A percentile compares a stretch with the other conserved stretches of the same genome.
These are phyloP conservation scores for Acanthosepion esculentum DNA, from an alignment of 2,888 invertebrate genomes.

Conservation along the genomic window DNA sequence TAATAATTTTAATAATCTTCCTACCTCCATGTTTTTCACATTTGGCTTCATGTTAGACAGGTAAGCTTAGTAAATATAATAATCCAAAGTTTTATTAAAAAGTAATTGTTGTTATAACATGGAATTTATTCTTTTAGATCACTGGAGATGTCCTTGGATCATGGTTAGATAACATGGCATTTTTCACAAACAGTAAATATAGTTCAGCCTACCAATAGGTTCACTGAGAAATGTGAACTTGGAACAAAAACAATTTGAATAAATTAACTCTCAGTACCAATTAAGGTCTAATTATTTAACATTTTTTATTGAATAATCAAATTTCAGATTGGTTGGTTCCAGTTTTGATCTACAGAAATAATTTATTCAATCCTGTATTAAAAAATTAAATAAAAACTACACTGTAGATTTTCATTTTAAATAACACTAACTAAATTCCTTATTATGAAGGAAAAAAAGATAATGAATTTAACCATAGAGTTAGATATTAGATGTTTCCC, in stretches of 20 bases:
- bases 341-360: not conserved
- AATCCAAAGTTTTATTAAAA: not conserved
- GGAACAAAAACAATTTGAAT: not conserved
- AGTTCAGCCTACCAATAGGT: not conserved
- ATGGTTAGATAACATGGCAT: not conserved
- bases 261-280: not conserved
- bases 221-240: not conserved
- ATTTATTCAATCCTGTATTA: not conserved
- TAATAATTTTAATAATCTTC: no score
- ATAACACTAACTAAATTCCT: not conserved
- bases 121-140: not conserved
- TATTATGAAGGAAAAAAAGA: not conserved
- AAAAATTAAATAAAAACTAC: not conserved
- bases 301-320: not conserved
- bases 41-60: no score
- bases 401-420: not conserved
- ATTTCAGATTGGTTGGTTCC: not conserved
- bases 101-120: not conserved
- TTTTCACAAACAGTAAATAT: not conserved
- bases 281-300: not conserved
- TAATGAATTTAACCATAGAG: not conserved
- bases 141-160: not conserved
- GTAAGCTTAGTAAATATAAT: not conserved
- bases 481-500: not conserved
- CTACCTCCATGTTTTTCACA: no score